These are phyloP conservation scores for Butorides virescens DNA, from an alignment of 2,113 vertebrate genomes.

Conservation along the genomic window DNA sequence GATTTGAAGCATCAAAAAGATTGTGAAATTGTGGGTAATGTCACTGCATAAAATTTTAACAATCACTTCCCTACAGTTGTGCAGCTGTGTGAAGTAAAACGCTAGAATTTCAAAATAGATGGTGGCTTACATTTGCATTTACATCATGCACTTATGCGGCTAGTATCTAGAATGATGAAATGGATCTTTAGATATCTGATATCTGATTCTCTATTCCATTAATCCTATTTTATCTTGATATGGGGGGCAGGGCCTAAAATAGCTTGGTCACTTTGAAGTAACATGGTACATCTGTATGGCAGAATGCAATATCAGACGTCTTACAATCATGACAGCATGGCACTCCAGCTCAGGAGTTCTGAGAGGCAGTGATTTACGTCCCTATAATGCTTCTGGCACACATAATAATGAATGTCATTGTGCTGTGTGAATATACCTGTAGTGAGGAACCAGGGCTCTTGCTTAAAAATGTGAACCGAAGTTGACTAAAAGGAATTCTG, in stretches of 20 bases:
- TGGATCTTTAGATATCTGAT: neutral
- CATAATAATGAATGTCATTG: neutral
- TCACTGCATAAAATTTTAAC: neutral
- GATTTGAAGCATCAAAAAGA: neutral
- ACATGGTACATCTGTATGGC: neutral
- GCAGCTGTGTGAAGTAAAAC: neutral
- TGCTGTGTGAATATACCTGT: neutral
- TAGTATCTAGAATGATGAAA: neutral
- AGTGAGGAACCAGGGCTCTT: neutral
- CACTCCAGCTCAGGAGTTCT: neutral
- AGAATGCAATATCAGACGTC: neutral
- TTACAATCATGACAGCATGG: neutral
- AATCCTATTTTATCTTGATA: neutral
- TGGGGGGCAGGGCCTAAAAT: neutral
- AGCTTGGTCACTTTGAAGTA: neutral
- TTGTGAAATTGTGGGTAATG: neutral
- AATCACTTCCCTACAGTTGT: neutral
- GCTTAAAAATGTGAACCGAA: neutral
- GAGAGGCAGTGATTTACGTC: neutral
- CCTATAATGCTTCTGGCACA: neutral
- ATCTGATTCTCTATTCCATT: neutral
- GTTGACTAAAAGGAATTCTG: neutral
- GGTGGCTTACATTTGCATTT: neutral
- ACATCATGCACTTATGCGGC: neutral
- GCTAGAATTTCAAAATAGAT: neutral